Conservation (phyloP, 2,888 invertebrate genomes). For the Cyaniris semiargus region DNA sequence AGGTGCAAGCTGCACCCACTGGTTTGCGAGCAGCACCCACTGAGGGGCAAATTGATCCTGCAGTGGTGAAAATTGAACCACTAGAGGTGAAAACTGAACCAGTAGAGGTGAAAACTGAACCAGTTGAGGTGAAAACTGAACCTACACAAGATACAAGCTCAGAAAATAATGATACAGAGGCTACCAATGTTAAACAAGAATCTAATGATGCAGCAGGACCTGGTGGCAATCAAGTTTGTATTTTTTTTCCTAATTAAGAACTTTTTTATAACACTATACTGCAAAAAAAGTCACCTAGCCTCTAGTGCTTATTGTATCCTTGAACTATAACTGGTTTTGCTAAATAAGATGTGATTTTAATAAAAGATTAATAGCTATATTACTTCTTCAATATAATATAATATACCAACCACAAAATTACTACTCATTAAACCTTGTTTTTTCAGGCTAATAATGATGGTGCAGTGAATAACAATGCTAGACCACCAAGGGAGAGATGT, state of each 20-base stretch:
- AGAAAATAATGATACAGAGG: not conserved
- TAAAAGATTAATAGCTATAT: too few species aligned
- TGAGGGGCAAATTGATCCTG: constrained; percentile 25
- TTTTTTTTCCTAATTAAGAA: not conserved
- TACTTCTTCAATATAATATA: too few species aligned
- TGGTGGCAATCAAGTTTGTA: constrained; percentile 31
- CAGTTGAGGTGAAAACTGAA: constrained; percentile 34
- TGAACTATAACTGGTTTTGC: too few species aligned
- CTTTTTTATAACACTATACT: too few species aligned
- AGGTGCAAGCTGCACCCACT: constrained; percentile 22
- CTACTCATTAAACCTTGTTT: not conserved
- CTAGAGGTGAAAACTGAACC: constrained; percentile 32
- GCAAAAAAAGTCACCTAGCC: too few species aligned
- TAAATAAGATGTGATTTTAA: too few species aligned
- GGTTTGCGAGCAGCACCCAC: not conserved
- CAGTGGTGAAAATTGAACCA: constrained; percentile 28
- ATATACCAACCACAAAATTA: too few species aligned
- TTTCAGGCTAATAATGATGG: constrained; percentile 19
- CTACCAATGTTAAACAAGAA: not conserved
- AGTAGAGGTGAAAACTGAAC: constrained; percentile 31
- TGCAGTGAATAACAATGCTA: constrained; percentile 27
- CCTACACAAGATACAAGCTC: not conserved
- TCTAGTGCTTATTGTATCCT: too few species aligned
- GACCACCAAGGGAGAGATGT: constrained; percentile 74
- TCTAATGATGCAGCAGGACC: constrained; percentile 29